A percentile compares a stretch with the other conserved stretches of the same genome.
phyloP scores from a whole-genome alignment of 2,797 vertebrate species.

The Serranus cabrilla region DNA sequence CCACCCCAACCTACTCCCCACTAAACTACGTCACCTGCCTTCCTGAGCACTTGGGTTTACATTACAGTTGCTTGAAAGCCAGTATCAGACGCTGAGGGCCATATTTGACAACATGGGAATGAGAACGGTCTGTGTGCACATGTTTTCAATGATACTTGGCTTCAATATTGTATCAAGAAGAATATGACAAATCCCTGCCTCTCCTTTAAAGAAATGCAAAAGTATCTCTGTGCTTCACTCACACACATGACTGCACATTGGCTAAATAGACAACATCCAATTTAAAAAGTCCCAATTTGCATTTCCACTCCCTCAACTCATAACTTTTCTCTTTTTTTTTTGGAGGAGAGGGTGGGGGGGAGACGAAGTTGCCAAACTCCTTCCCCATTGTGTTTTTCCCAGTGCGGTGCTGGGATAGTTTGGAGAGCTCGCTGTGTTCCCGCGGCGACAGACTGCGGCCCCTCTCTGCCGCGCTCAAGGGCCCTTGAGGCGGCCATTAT shows the following conservation, averaged over 20 bases:
- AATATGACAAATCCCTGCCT: constrained; percentile 7
- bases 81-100: too few relatives aligned
- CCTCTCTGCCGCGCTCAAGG: constrained; percentile 96
- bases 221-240: constrained; percentile 12
- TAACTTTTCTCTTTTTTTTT: constrained; percentile 57
- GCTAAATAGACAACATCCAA: constrained; percentile 47
- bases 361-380: constrained; percentile 88
- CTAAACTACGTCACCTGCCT: too few relatives aligned
- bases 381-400: constrained; percentile 90
- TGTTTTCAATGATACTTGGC: background rate
- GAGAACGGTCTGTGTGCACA: background rate
- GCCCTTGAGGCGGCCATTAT: constrained; percentile 99
- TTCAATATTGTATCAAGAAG: background rate
- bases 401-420: constrained; percentile 92
- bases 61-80: too few relatives aligned
- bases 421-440: constrained; percentile 87
- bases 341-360: background rate
- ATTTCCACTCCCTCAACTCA: constrained; percentile 61
- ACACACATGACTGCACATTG: constrained; percentile 35
- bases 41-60: too few relatives aligned
- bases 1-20: too few relatives aligned
- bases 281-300: constrained; percentile 53
- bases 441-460: constrained; percentile 89
- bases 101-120: too few relatives aligned
- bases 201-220: constrained; percentile 33